phyloP scores from a whole-genome alignment of 1,140 invertebrate species.

The Drosophila takahashii region DNA sequence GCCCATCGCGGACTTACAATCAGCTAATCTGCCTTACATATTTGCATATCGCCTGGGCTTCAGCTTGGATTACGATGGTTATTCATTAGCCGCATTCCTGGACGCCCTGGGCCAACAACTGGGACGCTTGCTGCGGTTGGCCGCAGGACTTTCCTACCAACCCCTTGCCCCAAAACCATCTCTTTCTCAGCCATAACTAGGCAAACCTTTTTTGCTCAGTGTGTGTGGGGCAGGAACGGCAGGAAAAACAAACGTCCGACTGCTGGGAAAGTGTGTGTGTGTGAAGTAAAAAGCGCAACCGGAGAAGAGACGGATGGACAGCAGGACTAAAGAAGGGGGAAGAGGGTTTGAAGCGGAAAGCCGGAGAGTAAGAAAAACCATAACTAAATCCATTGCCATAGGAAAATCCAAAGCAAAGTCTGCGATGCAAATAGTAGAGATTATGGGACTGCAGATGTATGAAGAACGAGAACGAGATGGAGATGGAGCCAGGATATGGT shows the following conservation, averaged over 20 bases:
- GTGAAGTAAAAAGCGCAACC: conserved; percentile 63
- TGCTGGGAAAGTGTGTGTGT: conserved; percentile 13
- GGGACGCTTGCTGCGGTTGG: conserved; percentile 39
- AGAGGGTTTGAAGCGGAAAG: conserved; percentile 18
- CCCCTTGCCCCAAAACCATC: conserved; percentile 7
- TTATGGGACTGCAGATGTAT: conserved; percentile 76
- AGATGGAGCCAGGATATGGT: conserved; percentile 22
- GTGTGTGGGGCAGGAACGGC: conserved; percentile 42
- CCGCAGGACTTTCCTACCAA: conserved; percentile 24
- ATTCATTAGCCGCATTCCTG: conserved; percentile 39
- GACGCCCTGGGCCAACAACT: conserved; percentile 23
- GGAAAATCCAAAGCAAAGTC: conserved; percentile 81
- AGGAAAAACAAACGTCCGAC: conserved; percentile 71
- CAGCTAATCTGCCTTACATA: conserved; percentile 52
- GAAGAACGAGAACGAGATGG: conserved; percentile 54
- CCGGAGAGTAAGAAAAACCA: conserved; percentile 75
- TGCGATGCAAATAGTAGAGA: conserved; percentile 83
- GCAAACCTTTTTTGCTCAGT: conserved; percentile 64
- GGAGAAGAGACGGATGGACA: conserved; percentile 46
- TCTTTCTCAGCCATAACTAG: conserved; percentile 37
- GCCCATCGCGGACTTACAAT: conserved; percentile 28
- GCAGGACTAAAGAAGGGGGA: conserved; percentile 1
- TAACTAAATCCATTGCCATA: conserved; percentile 82
- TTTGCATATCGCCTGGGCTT: conserved; percentile 46
- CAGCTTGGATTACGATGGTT: conserved; percentile 48